Evolutionary conservation across 2,888 invertebrate species (phyloP).

Genomic region (Pristionchus mayeri): DNA sequence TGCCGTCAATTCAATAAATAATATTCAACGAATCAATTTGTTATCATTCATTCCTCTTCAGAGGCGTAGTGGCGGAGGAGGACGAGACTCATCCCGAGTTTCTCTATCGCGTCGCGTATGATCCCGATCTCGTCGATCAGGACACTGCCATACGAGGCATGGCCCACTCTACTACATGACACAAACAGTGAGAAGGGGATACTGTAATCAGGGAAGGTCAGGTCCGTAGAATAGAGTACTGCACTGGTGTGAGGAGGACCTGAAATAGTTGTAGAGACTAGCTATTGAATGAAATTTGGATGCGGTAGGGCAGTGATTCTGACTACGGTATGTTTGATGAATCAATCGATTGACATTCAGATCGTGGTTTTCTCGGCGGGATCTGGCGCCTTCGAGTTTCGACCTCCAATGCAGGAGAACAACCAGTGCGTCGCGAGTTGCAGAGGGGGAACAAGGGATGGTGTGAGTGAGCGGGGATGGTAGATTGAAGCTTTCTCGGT

Average conservation of each 20-base stretch:
- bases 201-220: neutral
- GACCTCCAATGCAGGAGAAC: slow-evolving; percentile 7
- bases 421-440: neutral
- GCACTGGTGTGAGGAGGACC: neutral
- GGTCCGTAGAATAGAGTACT: neutral
- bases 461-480: too few species aligned
- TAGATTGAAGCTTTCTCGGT: too few species aligned
- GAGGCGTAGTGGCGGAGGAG: slow-evolving; percentile 1
- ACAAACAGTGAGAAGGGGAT: neutral
- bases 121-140: neutral
- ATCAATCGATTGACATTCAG: neutral
- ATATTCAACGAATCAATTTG: neutral
- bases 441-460: too few species aligned
- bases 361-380: slow-evolving; percentile 32
- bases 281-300: neutral
- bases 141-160: neutral
- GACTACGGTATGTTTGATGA: too few species aligned
- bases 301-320: too few species aligned
- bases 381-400: neutral
- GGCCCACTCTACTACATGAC: neutral
- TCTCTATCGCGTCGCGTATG: neutral
- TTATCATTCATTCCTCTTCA: neutral
- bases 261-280: neutral
- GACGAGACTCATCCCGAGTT: slow-evolving; percentile 26
- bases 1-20: too few species aligned